These are phyloP conservation scores for Coleophora flavipennella DNA, from an alignment of 2,888 invertebrate species.

Conservation along the genomic window DNA sequence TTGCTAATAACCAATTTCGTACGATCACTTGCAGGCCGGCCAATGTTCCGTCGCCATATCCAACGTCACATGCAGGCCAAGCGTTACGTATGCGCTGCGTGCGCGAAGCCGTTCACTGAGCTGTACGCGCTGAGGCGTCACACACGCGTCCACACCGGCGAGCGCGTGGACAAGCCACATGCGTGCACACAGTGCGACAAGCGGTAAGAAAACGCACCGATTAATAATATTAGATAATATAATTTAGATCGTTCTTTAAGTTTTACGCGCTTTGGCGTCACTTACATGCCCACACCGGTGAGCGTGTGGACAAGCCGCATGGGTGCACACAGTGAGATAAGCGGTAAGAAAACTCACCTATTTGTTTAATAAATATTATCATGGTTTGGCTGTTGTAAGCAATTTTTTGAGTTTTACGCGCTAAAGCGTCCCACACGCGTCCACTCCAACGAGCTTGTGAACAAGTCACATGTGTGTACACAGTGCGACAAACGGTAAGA, in stretches of 20 bases:
- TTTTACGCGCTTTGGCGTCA: constrained; percentile 65
- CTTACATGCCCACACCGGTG: constrained; percentile 64
- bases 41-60: constrained; percentile 62
- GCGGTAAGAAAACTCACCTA: constrained; percentile 43
- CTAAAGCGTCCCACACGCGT: no score
- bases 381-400: no score
- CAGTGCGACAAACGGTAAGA: no score
- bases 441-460: no score
- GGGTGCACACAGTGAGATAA: constrained; percentile 65
- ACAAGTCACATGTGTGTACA: no score
- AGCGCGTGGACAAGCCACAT: constrained; percentile 56
- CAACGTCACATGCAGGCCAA: constrained; percentile 66
- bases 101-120: constrained; percentile 68
- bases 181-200: constrained; percentile 65
- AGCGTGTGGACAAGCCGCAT: constrained; percentile 56
- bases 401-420: no score
- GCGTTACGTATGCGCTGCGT: constrained; percentile 60
- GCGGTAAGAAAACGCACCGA: constrained; percentile 40
- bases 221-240: no score
- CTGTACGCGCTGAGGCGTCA: constrained; percentile 65
- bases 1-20: no score
- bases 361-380: no score
- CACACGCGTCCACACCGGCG: constrained; percentile 64
- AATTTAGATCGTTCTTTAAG: constrained; percentile 70
- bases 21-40: neutral